These are phyloP conservation scores for Drosophila yooni DNA, from an alignment of 2,888 invertebrate species.

Conservation along the genomic window DNA sequence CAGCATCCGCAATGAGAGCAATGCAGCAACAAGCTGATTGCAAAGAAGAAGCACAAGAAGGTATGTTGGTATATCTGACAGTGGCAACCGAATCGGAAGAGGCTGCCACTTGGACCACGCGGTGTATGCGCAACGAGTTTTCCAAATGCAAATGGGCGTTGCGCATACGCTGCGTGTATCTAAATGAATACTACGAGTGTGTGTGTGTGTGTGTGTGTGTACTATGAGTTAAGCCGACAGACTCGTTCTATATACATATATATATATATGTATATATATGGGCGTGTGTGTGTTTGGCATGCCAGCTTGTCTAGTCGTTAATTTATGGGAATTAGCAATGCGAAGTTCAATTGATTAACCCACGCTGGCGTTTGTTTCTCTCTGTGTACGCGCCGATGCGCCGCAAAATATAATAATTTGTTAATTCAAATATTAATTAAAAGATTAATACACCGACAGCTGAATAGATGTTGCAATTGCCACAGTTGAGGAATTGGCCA, in stretches of 20 bases:
- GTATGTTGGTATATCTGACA: slow-evolving; percentile 33
- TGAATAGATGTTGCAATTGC: slow-evolving; percentile 67
- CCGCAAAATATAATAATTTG: slow-evolving; percentile 65
- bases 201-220: slow-evolving; percentile 11
- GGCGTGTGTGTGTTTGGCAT: slow-evolving; percentile 32
- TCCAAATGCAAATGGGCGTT: slow-evolving; percentile 82
- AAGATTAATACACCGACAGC: slow-evolving; percentile 64
- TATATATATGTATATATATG: slow-evolving; percentile 15
- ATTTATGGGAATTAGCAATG: slow-evolving; percentile 82
- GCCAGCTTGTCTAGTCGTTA: slow-evolving; percentile 64
- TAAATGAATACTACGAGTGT: slow-evolving; percentile 2
- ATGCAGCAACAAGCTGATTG: slow-evolving; percentile 44
- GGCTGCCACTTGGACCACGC: slow-evolving; percentile 48
- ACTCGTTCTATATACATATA: slow-evolving; percentile 16
- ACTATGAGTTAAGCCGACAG: slow-evolving; percentile 26
- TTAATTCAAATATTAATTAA: slow-evolving; percentile 78
- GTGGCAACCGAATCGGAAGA: slow-evolving; percentile 65
- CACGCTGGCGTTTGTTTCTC: slow-evolving; percentile 49
- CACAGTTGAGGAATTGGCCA: slow-evolving; percentile 59
- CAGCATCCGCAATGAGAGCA: slow-evolving; percentile 59
- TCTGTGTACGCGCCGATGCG: slow-evolving; percentile 33
- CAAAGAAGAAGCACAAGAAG: slow-evolving; percentile 20
- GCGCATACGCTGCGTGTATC: slow-evolving; percentile 75
- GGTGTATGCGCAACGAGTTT: slow-evolving; percentile 82
- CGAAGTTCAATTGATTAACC: slow-evolving; percentile 76